Evolutionary conservation across 2,888 invertebrate species (phyloP).

Genomic region (Calliopum simillimum): DNA sequence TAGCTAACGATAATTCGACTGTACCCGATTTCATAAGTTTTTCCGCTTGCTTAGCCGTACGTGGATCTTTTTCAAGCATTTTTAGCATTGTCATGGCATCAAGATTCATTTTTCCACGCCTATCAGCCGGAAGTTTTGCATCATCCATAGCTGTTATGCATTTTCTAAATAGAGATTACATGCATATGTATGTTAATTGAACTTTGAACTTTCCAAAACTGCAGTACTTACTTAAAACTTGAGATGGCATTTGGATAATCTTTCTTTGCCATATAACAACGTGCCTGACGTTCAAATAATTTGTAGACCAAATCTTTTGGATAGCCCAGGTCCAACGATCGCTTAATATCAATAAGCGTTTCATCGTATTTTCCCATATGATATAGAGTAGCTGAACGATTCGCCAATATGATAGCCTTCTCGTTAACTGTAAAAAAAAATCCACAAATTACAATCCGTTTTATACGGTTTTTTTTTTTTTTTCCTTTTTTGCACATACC

Average conservation of each 20-base stretch:
- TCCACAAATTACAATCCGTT: no score
- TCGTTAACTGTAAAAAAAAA: slow-evolving; percentile 69
- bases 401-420: slow-evolving; percentile 78
- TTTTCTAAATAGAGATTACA: slow-evolving; percentile 64
- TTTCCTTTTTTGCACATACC: slow-evolving; percentile 69
- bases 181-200: no score
- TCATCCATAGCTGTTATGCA: slow-evolving; percentile 78
- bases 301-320: slow-evolving; percentile 81
- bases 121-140: slow-evolving; percentile 73
- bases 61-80: slow-evolving; percentile 74
- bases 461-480: neutral
- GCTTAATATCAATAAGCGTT: slow-evolving; percentile 78
- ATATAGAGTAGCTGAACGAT: slow-evolving; percentile 84
- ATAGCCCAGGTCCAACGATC: slow-evolving; percentile 74
- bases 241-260: slow-evolving; percentile 74
- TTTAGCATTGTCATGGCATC: slow-evolving; percentile 80
- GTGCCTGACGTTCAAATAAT: slow-evolving; percentile 79
- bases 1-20: slow-evolving; percentile 37
- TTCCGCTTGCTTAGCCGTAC: slow-evolving; percentile 64
- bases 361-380: slow-evolving; percentile 77
- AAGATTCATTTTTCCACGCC: slow-evolving; percentile 73
- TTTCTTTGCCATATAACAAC: slow-evolving; percentile 77
- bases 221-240: slow-evolving; percentile 70
- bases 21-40: slow-evolving; percentile 49
- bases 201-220: no score